A percentile compares a stretch with the other conserved stretches of the same genome.
phyloP scores from a whole-genome alignment of 2,113 vertebrate species.

The Eurypyga helias region DNA sequence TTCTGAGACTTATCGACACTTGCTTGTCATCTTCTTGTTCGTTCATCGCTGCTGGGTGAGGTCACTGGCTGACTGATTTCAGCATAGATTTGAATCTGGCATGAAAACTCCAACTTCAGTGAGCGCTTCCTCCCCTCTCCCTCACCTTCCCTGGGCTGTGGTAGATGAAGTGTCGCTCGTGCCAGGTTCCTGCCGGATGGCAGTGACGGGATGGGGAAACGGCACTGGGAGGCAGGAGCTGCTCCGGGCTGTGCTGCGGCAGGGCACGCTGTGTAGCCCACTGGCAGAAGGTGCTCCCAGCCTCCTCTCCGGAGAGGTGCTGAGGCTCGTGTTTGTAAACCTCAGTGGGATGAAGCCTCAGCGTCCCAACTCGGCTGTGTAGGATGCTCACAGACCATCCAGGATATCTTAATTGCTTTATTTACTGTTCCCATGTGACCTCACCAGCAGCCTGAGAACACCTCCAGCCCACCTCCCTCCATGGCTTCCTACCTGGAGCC shows the following conservation, averaged over 20 bases:
- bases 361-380: background rate
- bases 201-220: background rate
- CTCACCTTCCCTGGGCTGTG: background rate
- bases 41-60: background rate
- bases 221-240: background rate
- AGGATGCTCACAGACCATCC: background rate
- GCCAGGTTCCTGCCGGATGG: background rate
- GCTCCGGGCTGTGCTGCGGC: background rate
- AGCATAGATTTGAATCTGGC: background rate
- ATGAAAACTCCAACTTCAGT: background rate
- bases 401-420: background rate
- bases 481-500: background rate
- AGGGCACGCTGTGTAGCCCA: fast-evolving
- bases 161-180: background rate
- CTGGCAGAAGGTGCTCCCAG: background rate
- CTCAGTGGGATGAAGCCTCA: background rate
- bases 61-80: background rate
- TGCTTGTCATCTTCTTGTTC: background rate
- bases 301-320: background rate
- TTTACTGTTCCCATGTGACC: background rate
- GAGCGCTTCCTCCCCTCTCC: background rate
- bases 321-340: background rate
- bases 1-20: background rate
- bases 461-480: background rate
- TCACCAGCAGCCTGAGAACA: background rate